A percentile compares a stretch with the other conserved stretches of the same genome.
These are phyloP conservation scores for Triplophysa dalaica DNA, from an alignment of 2,113 vertebrate genomes.

Conservation along the genomic window DNA sequence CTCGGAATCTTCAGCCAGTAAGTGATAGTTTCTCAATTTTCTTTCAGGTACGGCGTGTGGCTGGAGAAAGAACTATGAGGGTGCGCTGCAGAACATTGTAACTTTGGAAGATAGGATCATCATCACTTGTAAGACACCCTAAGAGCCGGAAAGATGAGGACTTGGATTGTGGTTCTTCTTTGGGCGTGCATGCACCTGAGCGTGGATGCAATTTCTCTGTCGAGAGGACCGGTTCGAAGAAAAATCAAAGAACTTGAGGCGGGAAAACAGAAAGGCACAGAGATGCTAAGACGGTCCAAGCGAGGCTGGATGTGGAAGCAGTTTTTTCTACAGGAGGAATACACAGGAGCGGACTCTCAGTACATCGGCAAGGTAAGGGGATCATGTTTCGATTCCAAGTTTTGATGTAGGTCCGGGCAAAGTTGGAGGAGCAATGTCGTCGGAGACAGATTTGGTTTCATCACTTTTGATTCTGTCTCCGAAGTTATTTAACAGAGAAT, in stretches of 20 bases:
- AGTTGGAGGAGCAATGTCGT: background rate
- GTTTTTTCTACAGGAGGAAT: conserved; percentile 95
- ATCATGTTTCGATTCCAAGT: background rate
- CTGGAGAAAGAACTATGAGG: conserved; percentile 60
- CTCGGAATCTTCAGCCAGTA: conserved; percentile 26
- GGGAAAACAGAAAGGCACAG: conserved; percentile 44
- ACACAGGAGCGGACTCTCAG: conserved; percentile 88
- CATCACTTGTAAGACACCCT: conserved; percentile 38
- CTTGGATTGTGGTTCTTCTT: conserved; percentile 75
- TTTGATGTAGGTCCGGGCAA: background rate
- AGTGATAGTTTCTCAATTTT: conserved; percentile 29
- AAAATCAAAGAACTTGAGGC: conserved; percentile 11
- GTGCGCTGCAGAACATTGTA: conserved; percentile 42
- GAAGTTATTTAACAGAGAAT: conserved; percentile 41
- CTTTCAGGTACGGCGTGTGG: conserved; percentile 49
- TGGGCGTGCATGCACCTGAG: conserved; percentile 78
- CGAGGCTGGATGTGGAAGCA: conserved; percentile 99
- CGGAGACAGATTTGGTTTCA: conserved; percentile 37
- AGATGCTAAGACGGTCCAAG: conserved; percentile 80
- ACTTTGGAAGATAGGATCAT: conserved; percentile 62
- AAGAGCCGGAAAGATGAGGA: conserved; percentile 77
- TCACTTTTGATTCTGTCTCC: conserved; percentile 37
- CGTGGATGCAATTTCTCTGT: conserved; percentile 70
- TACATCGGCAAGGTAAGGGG: conserved; percentile 95
- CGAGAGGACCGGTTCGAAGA: conserved; percentile 72